Percentiles rank a stretch among this genome's conserved stretches.
Conservation (phyloP, 2,797 vertebrate species). For the Pelodytes ibericus region DNA sequence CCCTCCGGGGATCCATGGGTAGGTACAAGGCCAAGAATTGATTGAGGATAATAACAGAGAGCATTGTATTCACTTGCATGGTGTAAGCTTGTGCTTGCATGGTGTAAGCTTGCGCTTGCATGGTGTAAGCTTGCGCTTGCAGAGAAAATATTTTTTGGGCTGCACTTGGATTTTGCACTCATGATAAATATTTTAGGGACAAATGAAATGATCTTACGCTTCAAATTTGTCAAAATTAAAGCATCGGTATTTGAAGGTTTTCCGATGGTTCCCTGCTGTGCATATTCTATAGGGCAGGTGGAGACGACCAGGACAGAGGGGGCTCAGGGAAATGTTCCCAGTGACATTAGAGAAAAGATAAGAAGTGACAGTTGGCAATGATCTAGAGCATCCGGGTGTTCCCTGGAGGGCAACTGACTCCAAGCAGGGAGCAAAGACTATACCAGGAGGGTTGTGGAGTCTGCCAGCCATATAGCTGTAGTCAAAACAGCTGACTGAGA, state of each 20-base stretch:
- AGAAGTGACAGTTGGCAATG: conserved; percentile 44
- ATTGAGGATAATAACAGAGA: too few relatives aligned
- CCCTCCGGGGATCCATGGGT: too few relatives aligned
- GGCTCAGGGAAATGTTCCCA: conserved; percentile 10
- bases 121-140: too few relatives aligned
- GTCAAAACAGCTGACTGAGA: conserved; percentile 38
- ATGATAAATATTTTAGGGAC: background rate
- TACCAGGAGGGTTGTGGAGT: conserved; percentile 9
- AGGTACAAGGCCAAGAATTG: too few relatives aligned
- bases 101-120: too few relatives aligned
- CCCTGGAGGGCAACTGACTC: conserved; percentile 30
- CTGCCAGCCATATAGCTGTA: background rate
- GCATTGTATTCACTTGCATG: too few relatives aligned
- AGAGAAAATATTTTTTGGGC: too few relatives aligned
- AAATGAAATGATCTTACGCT: background rate
- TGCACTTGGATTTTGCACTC: background rate
- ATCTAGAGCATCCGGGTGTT: conserved; percentile 37
- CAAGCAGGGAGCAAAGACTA: conserved; percentile 18
- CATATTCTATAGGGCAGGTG: background rate
- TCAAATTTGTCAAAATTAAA: background rate
- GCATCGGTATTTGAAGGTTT: background rate
- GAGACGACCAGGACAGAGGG: background rate
- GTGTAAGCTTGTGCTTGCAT: too few relatives aligned
- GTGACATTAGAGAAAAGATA: conserved; percentile 16
- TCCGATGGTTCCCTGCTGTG: background rate